phyloP scores from a whole-genome alignment of 2,888 invertebrate species.

The Dastarcus helophoroides region DNA sequence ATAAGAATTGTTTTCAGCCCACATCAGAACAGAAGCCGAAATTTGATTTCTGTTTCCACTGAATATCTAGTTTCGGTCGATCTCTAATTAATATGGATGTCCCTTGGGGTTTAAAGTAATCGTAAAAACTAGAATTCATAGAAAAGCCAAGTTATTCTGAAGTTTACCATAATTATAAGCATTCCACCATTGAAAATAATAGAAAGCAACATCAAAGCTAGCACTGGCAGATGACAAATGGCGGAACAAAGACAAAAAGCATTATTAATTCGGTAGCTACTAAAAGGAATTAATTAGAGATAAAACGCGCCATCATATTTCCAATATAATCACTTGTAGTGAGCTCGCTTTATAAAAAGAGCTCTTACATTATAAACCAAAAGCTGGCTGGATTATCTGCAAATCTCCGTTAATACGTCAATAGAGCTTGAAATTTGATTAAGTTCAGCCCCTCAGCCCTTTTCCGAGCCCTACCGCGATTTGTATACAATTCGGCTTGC shows the following conservation, averaged over 20 bases:
- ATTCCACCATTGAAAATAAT: background rate
- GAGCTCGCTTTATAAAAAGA: constrained; percentile 15
- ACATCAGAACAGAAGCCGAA: no score
- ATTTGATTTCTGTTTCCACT: no score
- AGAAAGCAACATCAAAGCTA: constrained; percentile 1
- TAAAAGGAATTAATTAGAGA: constrained; percentile 17
- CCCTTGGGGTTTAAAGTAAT: no score
- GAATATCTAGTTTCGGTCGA: no score
- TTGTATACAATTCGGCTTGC: constrained; percentile 15
- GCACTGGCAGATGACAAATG: background rate
- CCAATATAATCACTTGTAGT: constrained; percentile 13
- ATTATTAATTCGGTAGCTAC: background rate
- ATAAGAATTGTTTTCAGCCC: no score
- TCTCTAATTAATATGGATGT: no score
- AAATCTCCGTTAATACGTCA: constrained; percentile 36
- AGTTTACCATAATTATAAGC: background rate
- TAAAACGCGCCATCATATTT: constrained; percentile 12
- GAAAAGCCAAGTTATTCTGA: no score
- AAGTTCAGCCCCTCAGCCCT: constrained; percentile 31
- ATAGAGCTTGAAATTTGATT: constrained; percentile 37
- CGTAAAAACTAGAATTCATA: no score
- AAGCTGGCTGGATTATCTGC: constrained; percentile 29
- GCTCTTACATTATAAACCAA: constrained; percentile 20
- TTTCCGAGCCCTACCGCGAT: constrained; percentile 18
- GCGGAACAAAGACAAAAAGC: background rate